These are phyloP conservation scores for Helicolenus hilgendorfi DNA, from an alignment of 2,797 vertebrate genomes.

Conservation along the genomic window DNA sequence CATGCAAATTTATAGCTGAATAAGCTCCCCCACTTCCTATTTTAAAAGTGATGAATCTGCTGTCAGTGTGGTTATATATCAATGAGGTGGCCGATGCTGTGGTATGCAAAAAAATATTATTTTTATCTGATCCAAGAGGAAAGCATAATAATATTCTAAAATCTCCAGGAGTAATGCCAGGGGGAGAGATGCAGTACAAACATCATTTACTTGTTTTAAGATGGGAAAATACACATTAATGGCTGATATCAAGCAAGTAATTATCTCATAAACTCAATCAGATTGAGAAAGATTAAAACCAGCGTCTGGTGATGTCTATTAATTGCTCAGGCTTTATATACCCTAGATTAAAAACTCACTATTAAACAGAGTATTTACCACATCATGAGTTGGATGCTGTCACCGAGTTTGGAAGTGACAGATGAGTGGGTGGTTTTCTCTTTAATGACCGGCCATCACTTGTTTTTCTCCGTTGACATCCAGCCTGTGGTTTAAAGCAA, in stretches of 20 bases:
- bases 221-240: background rate
- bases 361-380: background rate
- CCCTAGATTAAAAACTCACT: background rate
- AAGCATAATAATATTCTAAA: background rate
- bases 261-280: background rate
- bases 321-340: background rate
- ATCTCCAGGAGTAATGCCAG: background rate
- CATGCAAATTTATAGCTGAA: background rate
- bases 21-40: background rate
- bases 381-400: background rate
- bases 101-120: background rate
- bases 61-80: background rate
- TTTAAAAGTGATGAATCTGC: background rate
- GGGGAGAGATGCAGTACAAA: background rate
- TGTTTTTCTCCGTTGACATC: constrained; percentile 5
- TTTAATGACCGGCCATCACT: constrained; percentile 21
- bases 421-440: constrained; percentile 25
- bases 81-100: background rate
- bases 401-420: constrained; percentile 21
- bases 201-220: background rate
- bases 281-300: constrained; percentile 2
- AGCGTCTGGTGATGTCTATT: background rate
- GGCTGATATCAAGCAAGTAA: background rate
- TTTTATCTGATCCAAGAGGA: background rate
- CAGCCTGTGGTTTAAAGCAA: constrained; percentile 2